These are phyloP conservation scores for Psittacula echo DNA, from an alignment of 2,797 vertebrate species.

Conservation along the genomic window DNA sequence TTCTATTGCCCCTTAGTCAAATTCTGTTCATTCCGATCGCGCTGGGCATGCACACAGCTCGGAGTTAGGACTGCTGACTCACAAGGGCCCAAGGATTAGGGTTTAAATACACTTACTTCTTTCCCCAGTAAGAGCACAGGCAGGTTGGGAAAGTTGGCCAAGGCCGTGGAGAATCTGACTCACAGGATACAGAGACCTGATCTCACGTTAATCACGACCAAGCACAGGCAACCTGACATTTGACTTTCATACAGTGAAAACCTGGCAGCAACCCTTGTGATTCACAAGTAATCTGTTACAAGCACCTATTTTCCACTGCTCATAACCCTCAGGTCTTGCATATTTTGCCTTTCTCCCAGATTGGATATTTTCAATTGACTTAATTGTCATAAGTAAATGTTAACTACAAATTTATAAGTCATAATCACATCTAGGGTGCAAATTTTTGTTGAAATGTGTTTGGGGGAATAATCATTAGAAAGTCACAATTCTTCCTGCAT, in stretches of 20 bases:
- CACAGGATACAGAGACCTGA: neutral
- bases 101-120: neutral
- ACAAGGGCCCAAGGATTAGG: too few relatives aligned
- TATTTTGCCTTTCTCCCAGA: neutral
- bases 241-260: neutral
- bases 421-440: neutral
- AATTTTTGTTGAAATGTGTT: neutral
- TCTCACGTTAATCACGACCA: neutral
- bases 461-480: neutral
- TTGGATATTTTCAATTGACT: neutral
- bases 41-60: neutral
- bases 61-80: neutral
- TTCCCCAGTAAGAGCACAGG: neutral
- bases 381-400: neutral
- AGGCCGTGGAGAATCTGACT: neutral
- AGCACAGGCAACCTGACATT: neutral
- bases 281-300: neutral
- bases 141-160: neutral
- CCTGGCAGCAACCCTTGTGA: conserved; percentile 22
- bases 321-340: neutral
- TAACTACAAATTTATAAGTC: neutral
- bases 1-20: neutral
- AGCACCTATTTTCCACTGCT: conserved; percentile 12
- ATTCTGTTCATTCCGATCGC: accelerated
- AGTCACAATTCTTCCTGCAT: neutral